Evolutionary conservation across 2,888 invertebrate genomes (phyloP), one percentile per base, ranked within the genome.

Genomic region (Metacarcinus magister): DNA sequence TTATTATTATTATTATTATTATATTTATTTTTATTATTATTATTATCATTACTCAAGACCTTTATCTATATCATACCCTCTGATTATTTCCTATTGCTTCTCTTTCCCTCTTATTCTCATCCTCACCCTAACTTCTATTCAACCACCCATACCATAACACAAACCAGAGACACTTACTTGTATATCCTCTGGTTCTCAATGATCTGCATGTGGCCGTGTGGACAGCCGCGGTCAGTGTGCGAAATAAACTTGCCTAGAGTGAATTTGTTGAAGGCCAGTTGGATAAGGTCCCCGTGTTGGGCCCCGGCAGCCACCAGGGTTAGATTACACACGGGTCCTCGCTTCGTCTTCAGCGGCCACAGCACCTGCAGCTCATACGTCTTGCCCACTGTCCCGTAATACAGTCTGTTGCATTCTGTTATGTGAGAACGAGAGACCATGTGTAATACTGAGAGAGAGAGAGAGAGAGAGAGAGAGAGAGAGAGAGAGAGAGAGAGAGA

Each of bases 191-290:
- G 95, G 87, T 97, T 95, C 96, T 97, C 97, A 32, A 97, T 95
- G 67, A 97, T 93, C 92, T 97, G 96, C 97, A 97, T 97, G 96
- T 97, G 97, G 1, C 97, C 97, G 75, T 97, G 96, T 0, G 97
- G 97, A 28, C 97, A 97, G 5, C 97, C 97, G 16, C 87, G 93
- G 39, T 96, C 97, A 4, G 95, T 96, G 91, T 97, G 96, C 1
- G 97, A 96, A 95, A 96, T 95, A 75, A 97, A 96, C 94, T 97
- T 97, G 60, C 97, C 97, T 46, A 97, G 44, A 4, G 94, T 93
- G 95, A 97, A 97, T 54, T 96, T 94, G 89, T 94, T 95, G 28
- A 97, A 95, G 60, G 96, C 96, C n/a, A 97, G 93, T 89, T 97
- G 97, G 19, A 97, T 95, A 75, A 97, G 95, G 94, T 97, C 97